Percentiles rank a stretch among this genome's conserved stretches.
phyloP scores from a whole-genome alignment of 2,113 vertebrate genomes.

The Jacana jacana region DNA sequence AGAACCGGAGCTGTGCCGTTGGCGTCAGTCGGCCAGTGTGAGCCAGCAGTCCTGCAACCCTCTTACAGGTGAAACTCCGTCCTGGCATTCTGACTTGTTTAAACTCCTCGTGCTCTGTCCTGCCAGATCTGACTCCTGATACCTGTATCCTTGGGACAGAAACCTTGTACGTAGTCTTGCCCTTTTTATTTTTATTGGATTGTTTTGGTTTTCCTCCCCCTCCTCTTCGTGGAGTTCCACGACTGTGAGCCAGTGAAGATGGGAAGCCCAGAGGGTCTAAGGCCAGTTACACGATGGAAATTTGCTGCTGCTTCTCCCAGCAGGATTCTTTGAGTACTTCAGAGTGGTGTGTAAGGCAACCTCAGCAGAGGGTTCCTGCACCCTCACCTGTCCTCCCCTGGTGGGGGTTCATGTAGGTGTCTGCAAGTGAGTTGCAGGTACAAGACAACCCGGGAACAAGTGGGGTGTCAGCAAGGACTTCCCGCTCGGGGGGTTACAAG shows the following conservation, averaged over 20 bases:
- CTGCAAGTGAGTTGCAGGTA: not conserved
- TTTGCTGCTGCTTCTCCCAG: not conserved
- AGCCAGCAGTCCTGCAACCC: not conserved
- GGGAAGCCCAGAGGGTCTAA: not conserved
- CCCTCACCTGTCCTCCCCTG: not conserved
- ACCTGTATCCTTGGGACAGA: too few species aligned
- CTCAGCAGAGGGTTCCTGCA: not conserved
- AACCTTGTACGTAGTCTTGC: not conserved
- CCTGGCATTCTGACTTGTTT: not conserved
- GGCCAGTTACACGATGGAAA: not conserved
- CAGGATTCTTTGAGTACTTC: not conserved
- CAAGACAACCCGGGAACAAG: not conserved
- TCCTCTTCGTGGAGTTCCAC: not conserved
- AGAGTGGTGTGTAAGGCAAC: not conserved
- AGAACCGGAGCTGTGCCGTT: not conserved
- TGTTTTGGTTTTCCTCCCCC: not conserved
- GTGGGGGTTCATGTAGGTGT: not conserved
- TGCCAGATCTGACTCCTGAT: not conserved
- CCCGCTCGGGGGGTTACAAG: not conserved
- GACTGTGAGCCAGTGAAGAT: not conserved
- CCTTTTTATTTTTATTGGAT: not conserved
- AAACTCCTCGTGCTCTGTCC: not conserved
- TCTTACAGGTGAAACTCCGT: not conserved
- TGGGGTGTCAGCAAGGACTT: not conserved
- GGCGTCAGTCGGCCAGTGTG: rapidly evolving